A percentile compares a stretch with the other conserved stretches of the same genome.
Evolutionary conservation across 2,113 vertebrate genomes (phyloP).

Genomic region (Isichthys henryi): DNA sequence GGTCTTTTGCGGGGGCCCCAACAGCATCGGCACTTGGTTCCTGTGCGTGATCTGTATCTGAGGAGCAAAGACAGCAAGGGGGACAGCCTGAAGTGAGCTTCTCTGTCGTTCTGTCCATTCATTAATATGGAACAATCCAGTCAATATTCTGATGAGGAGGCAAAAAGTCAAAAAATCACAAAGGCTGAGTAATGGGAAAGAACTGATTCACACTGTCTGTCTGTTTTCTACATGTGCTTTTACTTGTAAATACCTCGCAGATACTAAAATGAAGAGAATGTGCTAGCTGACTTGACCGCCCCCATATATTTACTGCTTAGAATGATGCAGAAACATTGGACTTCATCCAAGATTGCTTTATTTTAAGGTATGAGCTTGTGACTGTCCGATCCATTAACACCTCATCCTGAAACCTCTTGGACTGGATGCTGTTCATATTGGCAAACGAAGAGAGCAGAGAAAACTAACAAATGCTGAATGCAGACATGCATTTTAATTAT

Average conservation of each 20-base stretch:
- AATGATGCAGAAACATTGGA: neutral
- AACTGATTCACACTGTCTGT: neutral
- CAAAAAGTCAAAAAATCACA: neutral
- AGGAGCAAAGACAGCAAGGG: slow-evolving; percentile 25
- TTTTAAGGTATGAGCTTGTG: neutral
- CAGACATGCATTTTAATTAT: slow-evolving; percentile 12
- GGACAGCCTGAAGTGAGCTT: neutral
- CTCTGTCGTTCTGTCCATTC: neutral
- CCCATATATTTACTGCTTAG: neutral
- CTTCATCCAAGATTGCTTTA: neutral
- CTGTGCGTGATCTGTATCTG: slow-evolving; percentile 88
- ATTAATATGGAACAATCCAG: neutral
- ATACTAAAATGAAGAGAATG: neutral
- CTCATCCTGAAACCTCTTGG: neutral
- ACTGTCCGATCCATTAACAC: neutral
- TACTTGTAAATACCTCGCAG: neutral
- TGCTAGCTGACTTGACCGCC: neutral
- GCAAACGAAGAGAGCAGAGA: neutral
- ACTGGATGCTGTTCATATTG: neutral
- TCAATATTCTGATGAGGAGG: neutral
- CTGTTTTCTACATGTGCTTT: neutral
- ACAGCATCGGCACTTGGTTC: slow-evolving; percentile 91
- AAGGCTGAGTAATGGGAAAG: neutral
- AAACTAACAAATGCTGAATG: neutral
- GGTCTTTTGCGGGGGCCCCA: slow-evolving; percentile 83